A percentile compares a stretch with the other conserved stretches of the same genome.
These are phyloP conservation scores for Margaritifera margaritifera DNA, from an alignment of 2,888 invertebrate species.

Conservation along the genomic window DNA sequence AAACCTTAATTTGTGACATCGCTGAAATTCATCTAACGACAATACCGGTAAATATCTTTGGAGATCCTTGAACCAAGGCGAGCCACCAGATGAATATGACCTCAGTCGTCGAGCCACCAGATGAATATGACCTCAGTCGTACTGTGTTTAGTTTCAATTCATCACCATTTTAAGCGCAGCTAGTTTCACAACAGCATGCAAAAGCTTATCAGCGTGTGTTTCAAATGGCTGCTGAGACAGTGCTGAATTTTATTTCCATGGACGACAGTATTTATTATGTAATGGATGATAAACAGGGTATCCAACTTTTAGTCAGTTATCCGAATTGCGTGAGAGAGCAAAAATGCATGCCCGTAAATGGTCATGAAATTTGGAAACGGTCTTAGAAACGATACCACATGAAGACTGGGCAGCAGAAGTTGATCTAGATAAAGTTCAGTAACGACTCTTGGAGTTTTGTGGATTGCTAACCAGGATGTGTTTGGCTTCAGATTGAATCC, in stretches of 20 bases:
- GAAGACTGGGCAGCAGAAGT: constrained; percentile 7
- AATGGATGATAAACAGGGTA: constrained; percentile 1
- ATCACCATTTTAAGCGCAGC: constrained; percentile 27
- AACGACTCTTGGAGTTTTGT: neutral
- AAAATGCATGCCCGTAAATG: constrained; percentile 7
- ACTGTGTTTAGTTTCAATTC: constrained; percentile 27
- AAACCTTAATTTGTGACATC: constrained; percentile 19
- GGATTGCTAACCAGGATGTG: constrained; percentile 14
- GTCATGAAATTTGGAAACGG: constrained; percentile 9
- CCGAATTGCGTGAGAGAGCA: neutral
- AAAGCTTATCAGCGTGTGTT: neutral
- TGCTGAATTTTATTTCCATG: constrained; percentile 24
- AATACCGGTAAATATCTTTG: constrained; percentile 5
- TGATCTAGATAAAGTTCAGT: constrained; percentile 10
- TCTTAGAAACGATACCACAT: constrained; percentile 10
- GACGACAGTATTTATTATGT: constrained; percentile 24
- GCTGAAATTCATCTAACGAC: constrained; percentile 9
- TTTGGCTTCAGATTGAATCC: constrained; percentile 14
- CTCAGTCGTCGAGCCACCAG: constrained; percentile 8
- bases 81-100: constrained; percentile 6
- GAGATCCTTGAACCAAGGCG: neutral
- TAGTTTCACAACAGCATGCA: constrained; percentile 25
- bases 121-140: constrained; percentile 11
- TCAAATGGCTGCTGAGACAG: constrained; percentile 18
- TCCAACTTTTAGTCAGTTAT: constrained; percentile 14